Evolutionary conservation across 1,140 invertebrate genomes (phyloP).

Genomic region (Zaprionus ornatus): DNA sequence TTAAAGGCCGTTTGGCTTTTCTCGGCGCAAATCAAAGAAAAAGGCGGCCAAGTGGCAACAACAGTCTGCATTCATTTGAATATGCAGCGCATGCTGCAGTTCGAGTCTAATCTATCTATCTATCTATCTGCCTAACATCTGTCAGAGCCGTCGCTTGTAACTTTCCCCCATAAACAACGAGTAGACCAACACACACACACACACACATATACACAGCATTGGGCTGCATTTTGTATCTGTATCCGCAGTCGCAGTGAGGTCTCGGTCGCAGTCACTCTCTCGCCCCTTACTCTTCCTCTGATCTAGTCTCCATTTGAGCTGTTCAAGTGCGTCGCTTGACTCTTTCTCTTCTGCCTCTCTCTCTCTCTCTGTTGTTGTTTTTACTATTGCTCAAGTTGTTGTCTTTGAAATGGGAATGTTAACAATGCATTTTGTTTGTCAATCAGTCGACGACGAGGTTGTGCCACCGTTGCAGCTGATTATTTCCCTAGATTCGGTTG

Average conservation of each 20-base stretch:
- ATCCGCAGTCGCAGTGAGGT: constrained; percentile 20
- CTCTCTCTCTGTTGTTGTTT: constrained; percentile 1
- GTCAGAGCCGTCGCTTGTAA: constrained; percentile 71
- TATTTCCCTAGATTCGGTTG: constrained; percentile 71
- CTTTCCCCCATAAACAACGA: constrained; percentile 75
- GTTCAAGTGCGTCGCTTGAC: constrained; percentile 42
- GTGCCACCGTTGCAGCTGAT: constrained; percentile 42
- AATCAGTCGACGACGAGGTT: constrained; percentile 54
- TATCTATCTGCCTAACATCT: constrained; percentile 71
- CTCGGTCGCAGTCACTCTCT: constrained; percentile 23
- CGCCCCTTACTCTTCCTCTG: background rate
- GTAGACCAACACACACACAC: constrained; percentile 17
- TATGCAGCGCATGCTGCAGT: constrained; percentile 70
- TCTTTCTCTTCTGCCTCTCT: constrained; percentile 1
- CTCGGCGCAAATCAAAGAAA: constrained; percentile 73
- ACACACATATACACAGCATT: constrained; percentile 48
- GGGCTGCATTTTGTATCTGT: constrained; percentile 14
- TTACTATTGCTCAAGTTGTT: constrained; percentile 20
- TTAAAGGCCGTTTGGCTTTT: constrained; percentile 44
- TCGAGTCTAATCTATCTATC: constrained; percentile 36
- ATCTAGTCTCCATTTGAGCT: constrained; percentile 31
- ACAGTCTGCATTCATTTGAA: constrained; percentile 73
- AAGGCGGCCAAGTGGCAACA: constrained; percentile 66
- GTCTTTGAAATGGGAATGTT: constrained; percentile 57
- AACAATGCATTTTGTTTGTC: constrained; percentile 72